These are phyloP conservation scores for Cyphomyrus discorhynchus DNA, from an alignment of 2,113 vertebrate species.

Conservation along the genomic window DNA sequence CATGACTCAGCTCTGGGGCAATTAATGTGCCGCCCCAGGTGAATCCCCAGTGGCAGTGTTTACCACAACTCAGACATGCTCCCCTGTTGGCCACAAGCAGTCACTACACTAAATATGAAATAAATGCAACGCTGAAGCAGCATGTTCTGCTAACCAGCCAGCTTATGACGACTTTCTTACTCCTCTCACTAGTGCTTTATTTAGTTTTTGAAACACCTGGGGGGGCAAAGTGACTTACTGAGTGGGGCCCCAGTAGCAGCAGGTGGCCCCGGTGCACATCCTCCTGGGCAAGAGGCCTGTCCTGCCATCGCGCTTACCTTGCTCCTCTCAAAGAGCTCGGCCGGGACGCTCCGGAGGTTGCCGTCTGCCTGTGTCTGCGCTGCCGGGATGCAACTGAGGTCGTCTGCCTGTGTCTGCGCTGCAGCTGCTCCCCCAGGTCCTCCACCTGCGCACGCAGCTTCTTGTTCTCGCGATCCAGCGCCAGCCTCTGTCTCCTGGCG, in stretches of 20 bases:
- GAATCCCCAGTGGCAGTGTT: neutral
- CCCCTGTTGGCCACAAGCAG: neutral
- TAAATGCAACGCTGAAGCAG: neutral
- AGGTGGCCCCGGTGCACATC: neutral
- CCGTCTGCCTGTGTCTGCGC: slow-evolving; percentile 81
- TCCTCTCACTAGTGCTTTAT: neutral
- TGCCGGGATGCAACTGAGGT: slow-evolving; percentile 84
- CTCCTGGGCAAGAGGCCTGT: neutral
- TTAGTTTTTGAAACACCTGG: neutral
- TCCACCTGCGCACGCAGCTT: slow-evolving; percentile 83
- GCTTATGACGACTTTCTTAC: neutral
- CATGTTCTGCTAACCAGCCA: neutral
- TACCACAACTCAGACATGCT: neutral
- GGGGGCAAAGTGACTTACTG: neutral
- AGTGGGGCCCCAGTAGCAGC: neutral
- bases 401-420: slow-evolving; percentile 84
- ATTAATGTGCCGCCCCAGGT: neutral
- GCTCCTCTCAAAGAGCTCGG: slow-evolving; percentile 81
- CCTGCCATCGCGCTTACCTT: slow-evolving; percentile 57
- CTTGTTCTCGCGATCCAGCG: slow-evolving; percentile 90
- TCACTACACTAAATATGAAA: neutral
- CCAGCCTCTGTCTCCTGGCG: slow-evolving; percentile 89
- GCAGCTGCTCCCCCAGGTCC: slow-evolving; percentile 86
- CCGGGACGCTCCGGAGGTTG: slow-evolving; percentile 85
- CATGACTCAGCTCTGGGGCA: neutral